Base-by-base conservation (phyloP, 2,888 invertebrate species). In the Lycophotia porphyrea region DNA sequence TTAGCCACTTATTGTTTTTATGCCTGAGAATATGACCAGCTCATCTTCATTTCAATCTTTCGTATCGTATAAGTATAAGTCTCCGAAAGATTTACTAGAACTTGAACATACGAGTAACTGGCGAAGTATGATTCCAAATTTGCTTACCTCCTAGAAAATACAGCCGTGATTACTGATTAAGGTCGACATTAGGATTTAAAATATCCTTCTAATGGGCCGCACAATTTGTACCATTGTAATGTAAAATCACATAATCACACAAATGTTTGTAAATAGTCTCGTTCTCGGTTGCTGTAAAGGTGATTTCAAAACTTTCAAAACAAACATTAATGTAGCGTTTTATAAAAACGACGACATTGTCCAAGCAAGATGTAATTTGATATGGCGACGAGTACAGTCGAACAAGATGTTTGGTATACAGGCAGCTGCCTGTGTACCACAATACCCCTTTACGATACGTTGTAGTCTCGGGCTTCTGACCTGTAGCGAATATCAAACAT, bases 291-390 rank as follows among this genome's bases (percentile, higher is more conserved):
- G 15, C 15, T 52, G 1, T 31, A n/a, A 11, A 15, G 2, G 4
- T 21, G 2, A 55, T 34, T 60, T 47, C 47, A 34, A n/a, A 63
- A 63, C 8, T 36, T 13, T 13, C 24, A 24, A n/a, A 63, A 39
- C 63, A 63, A 39, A 39, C 63, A 63, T n/a, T 15, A 63, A 8
- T 15, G 61, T 36, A 9, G 27, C 15, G 1, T n/a, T 27, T 34
- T 21, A 15, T 21, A 31, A 47, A 18, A 44, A 7, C 13, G 24
- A 7, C 31, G 21, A 42, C 34, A 34, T 44, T 52, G 75, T 61
- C 75, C 44, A 18, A 42, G 31, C 44, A 18, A 42, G 31, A 55
- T 27, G 52, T 47, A 24, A 72, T 18, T 47, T 44, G 78, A 64
- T 77, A 67, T 72, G 49, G 42, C 5, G 31, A 31, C 31, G n/a